Evolutionary conservation across 2,797 vertebrate genomes (phyloP).

Genomic region (Coluber constrictor): DNA sequence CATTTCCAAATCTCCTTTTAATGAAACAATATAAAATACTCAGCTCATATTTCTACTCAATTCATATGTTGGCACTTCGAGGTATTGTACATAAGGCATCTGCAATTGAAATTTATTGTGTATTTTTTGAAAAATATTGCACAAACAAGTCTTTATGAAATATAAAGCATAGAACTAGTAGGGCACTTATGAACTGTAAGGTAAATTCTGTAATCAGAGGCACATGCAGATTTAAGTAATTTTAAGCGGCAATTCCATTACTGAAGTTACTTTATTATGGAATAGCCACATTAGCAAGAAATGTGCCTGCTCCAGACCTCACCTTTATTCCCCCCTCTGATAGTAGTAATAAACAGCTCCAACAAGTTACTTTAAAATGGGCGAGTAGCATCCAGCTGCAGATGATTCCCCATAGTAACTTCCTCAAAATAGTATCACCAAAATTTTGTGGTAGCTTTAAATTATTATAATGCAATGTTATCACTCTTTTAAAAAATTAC

Average conservation of each 20-base stretch:
- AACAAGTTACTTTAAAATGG: background rate
- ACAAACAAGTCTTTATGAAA: background rate
- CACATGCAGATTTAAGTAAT: background rate
- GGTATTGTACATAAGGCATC: conserved; percentile 9
- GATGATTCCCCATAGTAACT: background rate
- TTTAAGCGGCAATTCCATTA: background rate
- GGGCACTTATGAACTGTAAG: conserved; percentile 1
- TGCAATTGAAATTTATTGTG: background rate
- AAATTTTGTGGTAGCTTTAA: background rate
- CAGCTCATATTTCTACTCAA: background rate
- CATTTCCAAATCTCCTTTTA: background rate
- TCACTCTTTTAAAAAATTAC: background rate
- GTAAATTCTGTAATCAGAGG: background rate
- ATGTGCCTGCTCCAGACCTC: background rate
- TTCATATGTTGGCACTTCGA: conserved; percentile 5
- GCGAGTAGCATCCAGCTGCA: background rate
- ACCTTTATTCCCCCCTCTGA: background rate
- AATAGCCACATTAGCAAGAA: background rate
- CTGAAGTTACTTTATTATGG: background rate
- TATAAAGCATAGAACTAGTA: background rate
- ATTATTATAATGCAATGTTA: background rate
- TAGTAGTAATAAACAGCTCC: background rate
- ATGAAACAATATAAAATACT: background rate
- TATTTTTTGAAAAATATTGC: background rate
- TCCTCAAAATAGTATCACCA: background rate